Conservation (phyloP, 1,140 invertebrate genomes). For the Drosophila quadrilineata region DNA sequence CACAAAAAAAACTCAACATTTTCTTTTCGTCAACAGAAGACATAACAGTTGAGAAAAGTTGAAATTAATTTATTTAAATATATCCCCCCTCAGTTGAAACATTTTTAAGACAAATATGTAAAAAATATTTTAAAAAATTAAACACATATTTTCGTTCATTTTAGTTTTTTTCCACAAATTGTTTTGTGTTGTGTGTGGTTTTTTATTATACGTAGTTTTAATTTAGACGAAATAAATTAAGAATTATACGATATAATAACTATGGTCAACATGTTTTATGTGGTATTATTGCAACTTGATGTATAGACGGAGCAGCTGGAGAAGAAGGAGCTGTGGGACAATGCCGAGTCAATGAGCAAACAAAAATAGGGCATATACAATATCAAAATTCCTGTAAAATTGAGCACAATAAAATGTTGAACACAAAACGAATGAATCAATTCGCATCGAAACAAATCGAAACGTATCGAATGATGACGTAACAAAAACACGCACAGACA, state of each 20-base stretch:
- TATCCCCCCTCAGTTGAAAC: no score
- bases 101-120: no score
- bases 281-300: slow-evolving; percentile 52
- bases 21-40: background rate
- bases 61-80: no score
- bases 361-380: slow-evolving; percentile 24
- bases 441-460: background rate
- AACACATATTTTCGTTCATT: background rate
- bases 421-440: slow-evolving; percentile 19
- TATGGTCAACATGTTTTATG: slow-evolving; percentile 54
- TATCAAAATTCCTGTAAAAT: slow-evolving; percentile 27
- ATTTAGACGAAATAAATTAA: slow-evolving; percentile 79
- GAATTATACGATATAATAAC: slow-evolving; percentile 75
- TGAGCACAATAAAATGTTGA: slow-evolving; percentile 15
- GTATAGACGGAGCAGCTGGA: background rate
- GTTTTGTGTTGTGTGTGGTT: slow-evolving; percentile 52
- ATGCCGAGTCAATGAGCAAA: slow-evolving; percentile 18
- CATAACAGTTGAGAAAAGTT: no score
- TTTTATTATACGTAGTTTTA: slow-evolving; percentile 71
- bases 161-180: slow-evolving; percentile 39
- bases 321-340: background rate
- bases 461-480: slow-evolving; percentile 17
- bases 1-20: background rate
- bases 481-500: slow-evolving; percentile 1
- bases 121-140: background rate